Base-by-base conservation (phyloP, 92 coral and sea anemone genomes). In the Bergia sp. region DNA sequence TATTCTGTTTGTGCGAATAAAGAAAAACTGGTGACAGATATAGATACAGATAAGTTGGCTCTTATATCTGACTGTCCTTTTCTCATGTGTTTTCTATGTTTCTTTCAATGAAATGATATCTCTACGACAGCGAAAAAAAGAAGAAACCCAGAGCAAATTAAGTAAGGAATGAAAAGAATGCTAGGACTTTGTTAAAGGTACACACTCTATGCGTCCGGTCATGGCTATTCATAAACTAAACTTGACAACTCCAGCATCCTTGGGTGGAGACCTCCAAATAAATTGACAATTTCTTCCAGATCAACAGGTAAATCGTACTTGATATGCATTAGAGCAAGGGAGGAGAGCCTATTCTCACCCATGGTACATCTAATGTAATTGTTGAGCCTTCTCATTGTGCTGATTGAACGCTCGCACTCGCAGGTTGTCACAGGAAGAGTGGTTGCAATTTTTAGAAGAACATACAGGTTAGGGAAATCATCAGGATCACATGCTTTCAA, bases 361-460 rank as follows among this genome's bases (percentile, higher is more conserved):
- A 89, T 76, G 77, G 89, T 89, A 80, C 91, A 88, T 71, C 89
- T 67, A 86, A 91, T 81, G 86, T 88, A 89, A 57, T 89, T 91
- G 80, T 85, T 78, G 44, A 91, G 66, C 87, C 90, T 41, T 81
- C 90, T 84, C 89, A 89, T 69, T 69, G 91, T 84, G 85, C 89
- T 78, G 15, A 89, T 44, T 55, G 86, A 88, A 73, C 77, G 87
- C 53, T 91, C 89, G 77, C 89, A 91, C 50, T 85, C 91, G 72
- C 89, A 88, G 43, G 91, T 71, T 41, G 93, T 91, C 90, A 83
- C 89, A 76, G 89, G 93, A 41, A 91, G 88, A 45, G 90, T 90
- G 50, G 90, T 81, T n/a, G 90, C 88, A 86, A 81, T 90, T 41
- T 86, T 74, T 73, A 86, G 76, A 37, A 86, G 92, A 42, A 76